These are phyloP conservation scores for Sarcophilus harrisii DNA, from an alignment of 2,797 vertebrate genomes.

Conservation along the genomic window DNA sequence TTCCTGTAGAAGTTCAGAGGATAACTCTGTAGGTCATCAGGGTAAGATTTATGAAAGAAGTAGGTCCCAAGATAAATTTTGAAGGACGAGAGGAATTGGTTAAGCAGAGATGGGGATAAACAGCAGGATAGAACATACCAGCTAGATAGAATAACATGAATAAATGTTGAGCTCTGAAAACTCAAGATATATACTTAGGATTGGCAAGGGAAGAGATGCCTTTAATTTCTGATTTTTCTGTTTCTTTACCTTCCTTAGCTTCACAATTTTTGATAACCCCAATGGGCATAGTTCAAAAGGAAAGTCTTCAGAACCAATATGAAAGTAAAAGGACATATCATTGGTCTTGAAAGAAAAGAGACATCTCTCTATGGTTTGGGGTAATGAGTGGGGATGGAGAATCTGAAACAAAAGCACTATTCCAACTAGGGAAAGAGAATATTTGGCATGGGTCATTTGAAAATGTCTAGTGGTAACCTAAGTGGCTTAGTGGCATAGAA, in stretches of 20 bases:
- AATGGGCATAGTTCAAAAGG: neutral
- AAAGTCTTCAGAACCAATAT: neutral
- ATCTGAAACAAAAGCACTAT: neutral
- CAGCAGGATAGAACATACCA: neutral
- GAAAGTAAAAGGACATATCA: neutral
- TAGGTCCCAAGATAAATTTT: neutral
- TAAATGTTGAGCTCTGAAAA: conserved; percentile 21
- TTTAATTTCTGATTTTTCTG: neutral
- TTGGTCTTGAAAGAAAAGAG: neutral
- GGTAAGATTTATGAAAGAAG: neutral
- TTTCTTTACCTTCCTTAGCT: neutral
- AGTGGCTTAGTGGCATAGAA: neutral
- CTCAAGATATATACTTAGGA: neutral
- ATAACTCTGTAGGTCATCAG: neutral
- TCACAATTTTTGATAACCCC: neutral
- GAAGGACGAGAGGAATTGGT: neutral
- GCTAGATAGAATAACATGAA: neutral
- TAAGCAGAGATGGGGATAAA: neutral
- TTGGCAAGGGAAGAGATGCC: neutral
- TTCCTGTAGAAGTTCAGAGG: neutral
- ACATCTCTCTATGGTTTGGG: neutral
- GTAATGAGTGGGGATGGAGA: neutral
- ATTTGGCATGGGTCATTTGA: neutral
- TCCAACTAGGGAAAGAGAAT: neutral
- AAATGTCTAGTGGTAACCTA: neutral